Evolutionary conservation across 2,888 invertebrate species (phyloP).

Genomic region (Oscheius myriophilus): DNA sequence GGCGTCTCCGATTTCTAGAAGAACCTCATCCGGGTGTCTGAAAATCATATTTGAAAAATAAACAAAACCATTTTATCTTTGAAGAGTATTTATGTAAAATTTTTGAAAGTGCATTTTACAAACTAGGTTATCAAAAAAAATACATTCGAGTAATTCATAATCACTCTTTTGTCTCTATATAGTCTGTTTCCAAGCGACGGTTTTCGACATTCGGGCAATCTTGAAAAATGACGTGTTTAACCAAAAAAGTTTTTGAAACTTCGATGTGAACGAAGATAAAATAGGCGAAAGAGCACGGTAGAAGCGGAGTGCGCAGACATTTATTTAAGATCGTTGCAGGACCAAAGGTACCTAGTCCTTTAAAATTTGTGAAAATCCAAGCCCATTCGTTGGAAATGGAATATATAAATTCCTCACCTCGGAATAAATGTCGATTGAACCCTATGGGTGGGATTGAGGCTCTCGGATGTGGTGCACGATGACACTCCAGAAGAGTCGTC

Average conservation of each 20-base stretch:
- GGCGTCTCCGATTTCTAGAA: conserved; percentile 95
- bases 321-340: no score
- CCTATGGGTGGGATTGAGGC: conserved; percentile 64
- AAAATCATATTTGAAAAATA: no score
- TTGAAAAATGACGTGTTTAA: no score
- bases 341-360: no score
- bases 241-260: no score
- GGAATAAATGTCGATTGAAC: conserved; percentile 95
- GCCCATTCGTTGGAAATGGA: no score
- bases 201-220: not conserved
- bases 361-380: no score
- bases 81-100: not conserved
- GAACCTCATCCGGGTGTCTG: conserved; percentile 78
- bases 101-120: conserved; percentile 1
- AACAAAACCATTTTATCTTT: no score
- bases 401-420: conserved; percentile 78
- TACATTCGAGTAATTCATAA: not conserved
- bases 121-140: not conserved
- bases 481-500: conserved; percentile 69
- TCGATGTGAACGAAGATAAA: no score
- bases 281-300: no score
- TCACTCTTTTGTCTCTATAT: not conserved
- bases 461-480: conserved; percentile 64
- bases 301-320: no score
- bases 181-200: no score